Evolutionary conservation across 2,113 vertebrate genomes (phyloP), one percentile per base, ranked within the genome.

Genomic region (Microcebus tavaratra): DNA sequence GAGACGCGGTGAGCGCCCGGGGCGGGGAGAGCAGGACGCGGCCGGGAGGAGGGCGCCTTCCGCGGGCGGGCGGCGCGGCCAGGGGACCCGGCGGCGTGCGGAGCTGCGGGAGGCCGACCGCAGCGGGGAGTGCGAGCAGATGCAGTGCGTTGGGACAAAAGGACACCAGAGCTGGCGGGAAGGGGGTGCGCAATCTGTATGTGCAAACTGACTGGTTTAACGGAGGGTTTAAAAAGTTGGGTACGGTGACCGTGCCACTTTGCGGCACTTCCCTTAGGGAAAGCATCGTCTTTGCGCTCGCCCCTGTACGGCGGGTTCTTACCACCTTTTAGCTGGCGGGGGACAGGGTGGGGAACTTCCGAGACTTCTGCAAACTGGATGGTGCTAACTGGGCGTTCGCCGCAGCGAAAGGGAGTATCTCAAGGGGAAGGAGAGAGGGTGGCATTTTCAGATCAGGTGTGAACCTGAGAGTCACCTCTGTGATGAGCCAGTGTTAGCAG

Each of bases 31-130:
- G 87, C 17, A 57, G 65, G 81, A 45, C 75, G 75, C 65, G 9
- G 81, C 29, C 4, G 14, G 13, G 55, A 72, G 45, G 31, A 78
- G 59, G 94, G 95, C 91, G 88, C 94, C 92, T 67, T 84, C 45
- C 68, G 0, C 1, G 83, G 91, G 34, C 76, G 5, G 76, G 55
- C 45, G 93, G 93, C 59, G 82, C 23, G 39, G 31, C 8, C 6
- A 29, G 50, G 79, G 39, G 50, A 3, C 81, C 13, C 18, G 59
- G 53, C 18, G 1, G 9, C 8, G 59, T 8, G 55, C 27, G 55
- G 55, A 4, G 48, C 8, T n/a, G n/a, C 6, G 2, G 31, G 18
- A 6, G 83, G 29, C 25, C 0, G 6, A 1, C 79, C 6, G 61
- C 53, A 6, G 8, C 18, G 12, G 15, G 34, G 42, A 34, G 45